Percentiles rank a stretch among this genome's conserved stretches.
phyloP scores from a whole-genome alignment of 2,113 vertebrate genomes.

The Geococcyx californianus region DNA sequence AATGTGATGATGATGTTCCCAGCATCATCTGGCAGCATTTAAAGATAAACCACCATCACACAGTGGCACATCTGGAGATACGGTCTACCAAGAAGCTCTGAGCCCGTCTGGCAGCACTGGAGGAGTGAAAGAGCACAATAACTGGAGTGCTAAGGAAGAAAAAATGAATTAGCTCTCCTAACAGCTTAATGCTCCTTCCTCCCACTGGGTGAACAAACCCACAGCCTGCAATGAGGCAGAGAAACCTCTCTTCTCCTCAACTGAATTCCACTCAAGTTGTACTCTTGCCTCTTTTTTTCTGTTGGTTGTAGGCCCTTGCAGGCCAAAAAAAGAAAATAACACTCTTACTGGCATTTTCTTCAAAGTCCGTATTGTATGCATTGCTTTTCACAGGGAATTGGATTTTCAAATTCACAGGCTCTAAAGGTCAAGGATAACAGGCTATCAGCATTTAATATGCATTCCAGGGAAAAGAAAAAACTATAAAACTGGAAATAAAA shows the following conservation, averaged over 20 bases:
- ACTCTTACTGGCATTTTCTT: conserved; percentile 49
- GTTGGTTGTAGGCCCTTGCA: background rate
- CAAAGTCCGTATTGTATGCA: conserved; percentile 29
- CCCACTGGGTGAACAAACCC: background rate
- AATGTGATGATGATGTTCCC: background rate
- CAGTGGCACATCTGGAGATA: background rate
- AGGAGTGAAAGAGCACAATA: background rate
- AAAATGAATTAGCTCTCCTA: background rate
- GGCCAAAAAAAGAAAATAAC: conserved; percentile 18
- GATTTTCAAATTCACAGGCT: conserved; percentile 65
- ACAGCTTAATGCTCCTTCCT: background rate
- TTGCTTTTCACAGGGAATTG: conserved; percentile 63
- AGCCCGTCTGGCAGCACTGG: background rate
- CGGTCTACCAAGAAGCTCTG: background rate
- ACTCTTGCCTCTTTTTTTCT: background rate
- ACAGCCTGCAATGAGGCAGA: background rate
- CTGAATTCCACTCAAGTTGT: background rate
- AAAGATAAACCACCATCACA: background rate
- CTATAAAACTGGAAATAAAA: conserved; percentile 53
- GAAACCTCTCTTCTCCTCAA: background rate
- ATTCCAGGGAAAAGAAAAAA: conserved; percentile 37
- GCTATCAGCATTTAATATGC: conserved; percentile 67
- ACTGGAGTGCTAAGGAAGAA: background rate
- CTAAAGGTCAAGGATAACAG: conserved; percentile 71
- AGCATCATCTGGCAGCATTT: background rate